These are phyloP conservation scores for Bryconaethiops microstoma DNA, from an alignment of 2,797 vertebrate species.

Conservation along the genomic window DNA sequence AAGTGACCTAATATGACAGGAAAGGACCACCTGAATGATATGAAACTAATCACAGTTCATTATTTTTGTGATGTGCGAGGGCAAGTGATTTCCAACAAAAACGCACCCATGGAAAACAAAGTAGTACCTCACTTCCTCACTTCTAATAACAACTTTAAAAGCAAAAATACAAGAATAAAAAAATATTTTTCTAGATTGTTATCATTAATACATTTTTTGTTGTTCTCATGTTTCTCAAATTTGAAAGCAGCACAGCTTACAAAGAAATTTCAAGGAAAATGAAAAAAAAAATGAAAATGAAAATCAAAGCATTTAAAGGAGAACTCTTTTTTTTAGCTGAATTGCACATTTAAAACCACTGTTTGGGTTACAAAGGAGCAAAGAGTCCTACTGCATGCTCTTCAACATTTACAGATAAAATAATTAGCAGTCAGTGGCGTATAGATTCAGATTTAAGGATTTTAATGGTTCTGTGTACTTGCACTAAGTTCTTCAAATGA, in stretches of 20 bases:
- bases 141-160: too few relatives aligned
- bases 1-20: neutral
- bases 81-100: too few relatives aligned
- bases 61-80: too few relatives aligned
- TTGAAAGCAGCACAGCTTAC: too few relatives aligned
- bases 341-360: neutral
- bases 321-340: neutral
- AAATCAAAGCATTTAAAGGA: too few relatives aligned
- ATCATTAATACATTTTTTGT: neutral
- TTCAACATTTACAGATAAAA: slow-evolving; percentile 3
- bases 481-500: neutral
- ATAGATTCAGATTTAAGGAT: neutral
- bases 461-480: neutral
- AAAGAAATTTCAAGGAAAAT: too few relatives aligned
- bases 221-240: too few relatives aligned
- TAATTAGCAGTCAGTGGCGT: neutral
- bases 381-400: slow-evolving; percentile 1
- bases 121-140: too few relatives aligned
- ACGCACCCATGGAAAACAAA: too few relatives aligned
- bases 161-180: too few relatives aligned
- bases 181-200: neutral
- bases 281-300: too few relatives aligned
- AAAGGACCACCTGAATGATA: neutral
- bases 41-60: too few relatives aligned
- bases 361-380: neutral